A percentile compares a stretch with the other conserved stretches of the same genome.
Conservation (phyloP, 2,113 vertebrate species). For the Oncorhynchus mykiss region DNA sequence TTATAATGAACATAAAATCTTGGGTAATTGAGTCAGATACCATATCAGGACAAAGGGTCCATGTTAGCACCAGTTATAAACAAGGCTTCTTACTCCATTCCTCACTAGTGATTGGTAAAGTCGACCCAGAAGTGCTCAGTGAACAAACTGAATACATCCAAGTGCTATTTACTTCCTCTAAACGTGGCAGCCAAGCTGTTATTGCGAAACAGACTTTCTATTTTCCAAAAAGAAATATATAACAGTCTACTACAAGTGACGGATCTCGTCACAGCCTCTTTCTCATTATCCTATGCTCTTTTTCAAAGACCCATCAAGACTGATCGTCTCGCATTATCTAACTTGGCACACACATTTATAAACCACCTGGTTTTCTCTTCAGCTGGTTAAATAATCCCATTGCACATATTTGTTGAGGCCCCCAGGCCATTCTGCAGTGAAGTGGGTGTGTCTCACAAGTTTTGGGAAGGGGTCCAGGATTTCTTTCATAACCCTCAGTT, state of each 20-base stretch:
- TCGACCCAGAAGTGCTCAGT: not conserved
- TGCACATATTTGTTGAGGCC: not conserved
- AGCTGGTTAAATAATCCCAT: not conserved
- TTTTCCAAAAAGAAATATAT: not conserved
- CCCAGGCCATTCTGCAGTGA: not conserved
- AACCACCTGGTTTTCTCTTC: not conserved
- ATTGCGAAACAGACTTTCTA: too few relatives aligned
- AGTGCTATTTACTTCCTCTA: not conserved
- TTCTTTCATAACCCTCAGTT: not conserved
- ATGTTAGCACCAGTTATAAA: too few relatives aligned
- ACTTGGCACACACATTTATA: not conserved
- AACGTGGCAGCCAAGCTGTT: not conserved
- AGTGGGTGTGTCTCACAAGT: not conserved
- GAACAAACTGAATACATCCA: not conserved
- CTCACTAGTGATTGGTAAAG: too few relatives aligned
- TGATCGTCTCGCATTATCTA: not conserved
- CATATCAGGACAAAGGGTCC: too few relatives aligned
- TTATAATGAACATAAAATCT: too few relatives aligned
- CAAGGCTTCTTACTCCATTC: too few relatives aligned
- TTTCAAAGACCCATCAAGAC: not conserved
- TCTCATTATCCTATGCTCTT: not conserved
- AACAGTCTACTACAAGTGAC: not conserved
- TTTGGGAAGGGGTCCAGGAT: not conserved
- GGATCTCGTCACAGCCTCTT: not conserved
- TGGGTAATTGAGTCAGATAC: too few relatives aligned